These are phyloP conservation scores for Charina bottae DNA, from an alignment of 2,113 vertebrate genomes.

Conservation along the genomic window DNA sequence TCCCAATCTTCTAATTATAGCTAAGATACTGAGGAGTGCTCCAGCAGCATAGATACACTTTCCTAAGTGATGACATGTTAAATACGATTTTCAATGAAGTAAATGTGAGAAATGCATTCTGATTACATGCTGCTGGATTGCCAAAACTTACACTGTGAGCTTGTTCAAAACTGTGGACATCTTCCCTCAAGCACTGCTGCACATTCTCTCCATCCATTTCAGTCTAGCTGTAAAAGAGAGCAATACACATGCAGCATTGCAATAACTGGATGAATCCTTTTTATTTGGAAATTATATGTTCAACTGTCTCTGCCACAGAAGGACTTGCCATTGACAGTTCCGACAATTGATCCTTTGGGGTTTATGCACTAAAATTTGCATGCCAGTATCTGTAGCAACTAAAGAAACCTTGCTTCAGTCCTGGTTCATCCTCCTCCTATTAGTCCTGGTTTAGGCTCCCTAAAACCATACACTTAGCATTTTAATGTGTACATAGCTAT, in stretches of 20 bases:
- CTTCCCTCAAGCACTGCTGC: not conserved
- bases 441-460: conserved; percentile 39
- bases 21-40: not conserved
- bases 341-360: conserved; percentile 18
- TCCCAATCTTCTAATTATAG: not conserved
- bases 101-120: conserved; percentile 48
- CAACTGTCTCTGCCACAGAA: conserved; percentile 31
- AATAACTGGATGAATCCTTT: not conserved
- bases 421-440: conserved; percentile 45
- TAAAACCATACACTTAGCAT: not conserved
- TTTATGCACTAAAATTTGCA: conserved; percentile 7
- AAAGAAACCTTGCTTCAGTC: conserved; percentile 11
- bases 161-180: conserved; percentile 1
- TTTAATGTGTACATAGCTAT: not conserved
- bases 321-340: conserved; percentile 38
- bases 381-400: conserved; percentile 15
- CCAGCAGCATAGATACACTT: not conserved
- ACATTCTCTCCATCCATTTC: conserved; percentile 8
- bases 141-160: not conserved
- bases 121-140: conserved; percentile 29
- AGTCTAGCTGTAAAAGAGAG: not conserved
- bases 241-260: not conserved
- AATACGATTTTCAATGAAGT: conserved; percentile 37
- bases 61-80: conserved; percentile 42
- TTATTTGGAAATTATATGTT: conserved; percentile 27